phyloP scores from a whole-genome alignment of 2,888 invertebrate genomes.

The Lasioglossum pauxillum region DNA sequence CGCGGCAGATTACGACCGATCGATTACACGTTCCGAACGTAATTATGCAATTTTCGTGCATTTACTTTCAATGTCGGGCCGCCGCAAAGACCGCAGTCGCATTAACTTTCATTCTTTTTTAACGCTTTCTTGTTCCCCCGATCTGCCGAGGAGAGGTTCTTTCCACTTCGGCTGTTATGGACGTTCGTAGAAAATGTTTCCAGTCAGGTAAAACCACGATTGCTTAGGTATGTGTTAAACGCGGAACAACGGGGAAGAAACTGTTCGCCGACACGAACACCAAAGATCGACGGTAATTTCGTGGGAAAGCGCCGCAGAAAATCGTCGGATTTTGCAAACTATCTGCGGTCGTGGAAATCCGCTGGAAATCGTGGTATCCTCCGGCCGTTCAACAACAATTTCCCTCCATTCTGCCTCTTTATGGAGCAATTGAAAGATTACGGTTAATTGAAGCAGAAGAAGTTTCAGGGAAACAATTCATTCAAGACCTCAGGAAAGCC shows the following conservation, averaged over 20 bases:
- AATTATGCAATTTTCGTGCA: slow-evolving; percentile 44
- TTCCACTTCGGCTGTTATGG: slow-evolving; percentile 29
- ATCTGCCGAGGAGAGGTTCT: neutral
- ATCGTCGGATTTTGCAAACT: neutral
- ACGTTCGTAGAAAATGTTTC: slow-evolving; percentile 35
- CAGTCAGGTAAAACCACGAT: neutral
- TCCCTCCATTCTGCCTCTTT: neutral
- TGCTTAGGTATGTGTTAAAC: slow-evolving; percentile 15
- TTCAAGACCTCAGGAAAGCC: neutral
- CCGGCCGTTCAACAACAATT: neutral
- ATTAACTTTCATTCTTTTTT: slow-evolving; percentile 54
- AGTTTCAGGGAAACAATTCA: neutral
- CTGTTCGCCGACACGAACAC: neutral
- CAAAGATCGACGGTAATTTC: slow-evolving; percentile 20
- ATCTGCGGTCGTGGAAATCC: neutral
- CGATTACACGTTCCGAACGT: neutral
- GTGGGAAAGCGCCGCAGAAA: slow-evolving; percentile 1
- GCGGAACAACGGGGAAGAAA: neutral
- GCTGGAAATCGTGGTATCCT: neutral
- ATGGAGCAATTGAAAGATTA: neutral
- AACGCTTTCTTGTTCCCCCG: slow-evolving; percentile 49
- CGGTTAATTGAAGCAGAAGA: neutral
- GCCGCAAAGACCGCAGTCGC: slow-evolving; percentile 1
- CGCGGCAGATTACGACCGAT: neutral
- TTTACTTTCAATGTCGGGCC: slow-evolving; percentile 44